A percentile compares a stretch with the other conserved stretches of the same genome.
These are phyloP conservation scores for Sisor rabdophorus DNA, from an alignment of 2,113 vertebrate species.

Conservation along the genomic window DNA sequence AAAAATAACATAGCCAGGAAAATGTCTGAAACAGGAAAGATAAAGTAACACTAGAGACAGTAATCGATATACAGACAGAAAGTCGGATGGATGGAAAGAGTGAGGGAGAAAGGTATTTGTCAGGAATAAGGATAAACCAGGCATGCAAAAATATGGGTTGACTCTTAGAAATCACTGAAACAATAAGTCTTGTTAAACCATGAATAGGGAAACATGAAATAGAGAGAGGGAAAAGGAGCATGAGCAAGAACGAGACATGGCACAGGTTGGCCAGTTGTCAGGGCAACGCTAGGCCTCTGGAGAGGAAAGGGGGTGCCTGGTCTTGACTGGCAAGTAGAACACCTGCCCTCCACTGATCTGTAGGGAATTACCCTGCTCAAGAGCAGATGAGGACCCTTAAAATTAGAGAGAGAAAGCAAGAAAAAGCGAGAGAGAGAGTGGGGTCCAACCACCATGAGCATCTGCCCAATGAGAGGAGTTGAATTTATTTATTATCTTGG, in stretches of 20 bases:
- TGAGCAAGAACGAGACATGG: slow-evolving; percentile 4
- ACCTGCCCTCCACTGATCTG: slow-evolving; percentile 72
- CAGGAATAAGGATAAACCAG: slow-evolving; percentile 27
- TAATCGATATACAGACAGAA: not conserved
- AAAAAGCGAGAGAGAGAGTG: slow-evolving; percentile 42
- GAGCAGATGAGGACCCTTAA: slow-evolving; percentile 60
- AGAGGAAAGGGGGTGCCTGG: slow-evolving; percentile 66
- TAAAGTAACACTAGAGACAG: not conserved
- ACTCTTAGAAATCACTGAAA: slow-evolving; percentile 15
- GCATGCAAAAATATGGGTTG: slow-evolving; percentile 6
- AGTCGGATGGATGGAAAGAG: not conserved
- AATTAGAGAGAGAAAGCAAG: slow-evolving; percentile 52
- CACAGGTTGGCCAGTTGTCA: slow-evolving; percentile 50
- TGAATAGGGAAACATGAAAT: not conserved
- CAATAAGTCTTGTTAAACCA: slow-evolving; percentile 14
- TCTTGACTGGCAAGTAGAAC: slow-evolving; percentile 64
- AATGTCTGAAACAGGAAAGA: slow-evolving; percentile 11
- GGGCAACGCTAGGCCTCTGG: slow-evolving; percentile 53
- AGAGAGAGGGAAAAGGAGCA: not conserved
- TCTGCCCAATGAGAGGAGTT: slow-evolving; percentile 73
- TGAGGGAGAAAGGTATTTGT: not conserved
- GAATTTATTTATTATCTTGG: slow-evolving; percentile 76
- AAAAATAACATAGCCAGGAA: slow-evolving; percentile 12
- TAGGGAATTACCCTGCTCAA: slow-evolving; percentile 63
- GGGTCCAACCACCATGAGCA: slow-evolving; percentile 54